Conservation (phyloP, 2,888 invertebrate genomes). For the Dryadula phaetusa region DNA sequence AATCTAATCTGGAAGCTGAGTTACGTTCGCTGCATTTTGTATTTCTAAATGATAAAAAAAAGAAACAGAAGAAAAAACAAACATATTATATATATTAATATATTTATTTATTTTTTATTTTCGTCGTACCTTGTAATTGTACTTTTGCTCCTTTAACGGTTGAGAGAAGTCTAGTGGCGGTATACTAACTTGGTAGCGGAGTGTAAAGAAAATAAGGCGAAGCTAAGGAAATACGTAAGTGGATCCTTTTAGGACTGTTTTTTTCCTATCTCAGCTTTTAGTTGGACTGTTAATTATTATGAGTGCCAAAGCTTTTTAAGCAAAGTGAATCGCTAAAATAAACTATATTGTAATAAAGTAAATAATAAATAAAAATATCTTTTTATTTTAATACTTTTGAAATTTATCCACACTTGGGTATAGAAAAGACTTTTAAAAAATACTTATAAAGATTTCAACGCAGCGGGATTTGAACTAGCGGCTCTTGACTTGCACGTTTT, state of each 20-base stretch:
- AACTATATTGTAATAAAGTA: not conserved
- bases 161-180: conserved; percentile 16
- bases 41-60: too few relatives aligned
- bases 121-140: conserved; percentile 6
- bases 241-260: conserved; percentile 19
- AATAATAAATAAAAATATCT: too few relatives aligned
- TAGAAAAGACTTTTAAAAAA: too few relatives aligned
- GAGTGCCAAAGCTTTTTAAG: not conserved
- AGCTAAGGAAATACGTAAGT: conserved; percentile 19
- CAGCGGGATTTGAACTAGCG: too few relatives aligned
- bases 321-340: not conserved
- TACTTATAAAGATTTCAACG: too few relatives aligned
- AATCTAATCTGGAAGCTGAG: too few relatives aligned
- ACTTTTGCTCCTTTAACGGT: conserved; percentile 21
- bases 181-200: conserved; percentile 27
- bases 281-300: conserved; percentile 13
- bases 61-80: not conserved
- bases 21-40: too few relatives aligned
- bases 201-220: conserved; percentile 30
- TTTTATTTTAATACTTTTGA: too few relatives aligned
- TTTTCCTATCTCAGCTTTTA: not conserved
- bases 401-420: too few relatives aligned
- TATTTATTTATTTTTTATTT: not conserved
- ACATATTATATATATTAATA: not conserved
- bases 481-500: too few relatives aligned